Evolutionary conservation across 1,140 invertebrate species (phyloP).

Genomic region (Drosophila nigromelanica): DNA sequence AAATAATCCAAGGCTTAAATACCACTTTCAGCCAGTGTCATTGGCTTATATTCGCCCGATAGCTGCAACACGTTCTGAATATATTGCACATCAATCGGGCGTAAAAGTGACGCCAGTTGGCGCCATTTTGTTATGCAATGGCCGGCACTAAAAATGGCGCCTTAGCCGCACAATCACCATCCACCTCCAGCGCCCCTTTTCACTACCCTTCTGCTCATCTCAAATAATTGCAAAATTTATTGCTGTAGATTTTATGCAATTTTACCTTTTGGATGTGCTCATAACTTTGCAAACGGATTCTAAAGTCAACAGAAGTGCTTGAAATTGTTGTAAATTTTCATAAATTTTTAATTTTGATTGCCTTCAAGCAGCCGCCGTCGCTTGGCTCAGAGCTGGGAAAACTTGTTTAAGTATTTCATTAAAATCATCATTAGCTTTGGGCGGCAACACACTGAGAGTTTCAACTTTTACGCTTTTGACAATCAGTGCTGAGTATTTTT

Average conservation of each 20-base stretch:
- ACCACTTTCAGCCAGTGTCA: conserved; percentile 20
- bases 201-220: background rate
- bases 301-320: conserved; percentile 38
- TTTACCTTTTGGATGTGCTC: conserved; percentile 49
- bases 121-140: conserved; percentile 53
- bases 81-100: conserved; percentile 70
- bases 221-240: conserved; percentile 63
- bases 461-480: conserved; percentile 27
- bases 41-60: background rate
- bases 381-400: conserved; percentile 6
- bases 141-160: conserved; percentile 37
- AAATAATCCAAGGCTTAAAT: background rate
- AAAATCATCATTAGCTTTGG: conserved; percentile 58
- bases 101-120: conserved; percentile 47
- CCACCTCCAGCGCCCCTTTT: background rate
- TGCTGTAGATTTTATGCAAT: conserved; percentile 41
- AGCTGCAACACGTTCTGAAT: conserved; percentile 38
- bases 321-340: conserved; percentile 36
- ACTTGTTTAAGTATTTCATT: conserved; percentile 56
- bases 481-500: conserved; percentile 36
- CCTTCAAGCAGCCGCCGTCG: conserved; percentile 9
- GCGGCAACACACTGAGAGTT: background rate
- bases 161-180: conserved; percentile 2
- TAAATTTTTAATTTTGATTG: conserved; percentile 69
- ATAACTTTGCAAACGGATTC: conserved; percentile 27